Percentiles rank a stretch among this genome's conserved stretches.
Evolutionary conservation across 1,140 invertebrate species (phyloP).

Genomic region (Micrasema longulum): DNA sequence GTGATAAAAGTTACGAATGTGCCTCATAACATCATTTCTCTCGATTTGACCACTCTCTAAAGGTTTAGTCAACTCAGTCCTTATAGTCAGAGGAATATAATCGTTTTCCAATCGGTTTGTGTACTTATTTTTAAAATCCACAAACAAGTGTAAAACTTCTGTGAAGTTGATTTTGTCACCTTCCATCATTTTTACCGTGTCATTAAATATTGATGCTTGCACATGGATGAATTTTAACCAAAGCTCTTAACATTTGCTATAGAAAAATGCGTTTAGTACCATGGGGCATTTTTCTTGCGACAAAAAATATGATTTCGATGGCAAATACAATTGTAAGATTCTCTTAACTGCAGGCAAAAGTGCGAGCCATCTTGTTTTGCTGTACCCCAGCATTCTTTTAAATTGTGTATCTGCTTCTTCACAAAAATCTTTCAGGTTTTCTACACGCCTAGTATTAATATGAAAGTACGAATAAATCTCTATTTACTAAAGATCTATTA

Average conservation of each 20-base stretch:
- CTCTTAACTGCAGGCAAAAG: not conserved
- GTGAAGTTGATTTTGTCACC: not conserved
- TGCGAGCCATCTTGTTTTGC: not conserved
- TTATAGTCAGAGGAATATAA: conserved; percentile 1
- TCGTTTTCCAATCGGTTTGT: not conserved
- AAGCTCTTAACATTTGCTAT: not conserved
- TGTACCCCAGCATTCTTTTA: not conserved
- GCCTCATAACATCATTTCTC: not conserved
- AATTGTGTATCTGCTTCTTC: not conserved
- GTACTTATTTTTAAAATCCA: not conserved
- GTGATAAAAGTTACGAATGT: not conserved
- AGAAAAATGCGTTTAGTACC: not conserved
- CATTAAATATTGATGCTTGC: no score
- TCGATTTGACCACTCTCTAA: not conserved
- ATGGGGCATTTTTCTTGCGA: not conserved
- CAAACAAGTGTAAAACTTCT: not conserved
- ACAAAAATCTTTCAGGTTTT: not conserved
- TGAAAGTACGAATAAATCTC: not conserved
- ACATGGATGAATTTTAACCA: no score
- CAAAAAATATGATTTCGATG: not conserved
- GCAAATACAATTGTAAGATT: not conserved
- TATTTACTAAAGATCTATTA: no score
- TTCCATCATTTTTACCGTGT: not conserved
- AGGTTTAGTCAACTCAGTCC: no score
- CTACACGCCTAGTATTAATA: not conserved